Base-by-base conservation (phyloP, 2,888 invertebrate genomes). In the Coleophora deauratella region DNA sequence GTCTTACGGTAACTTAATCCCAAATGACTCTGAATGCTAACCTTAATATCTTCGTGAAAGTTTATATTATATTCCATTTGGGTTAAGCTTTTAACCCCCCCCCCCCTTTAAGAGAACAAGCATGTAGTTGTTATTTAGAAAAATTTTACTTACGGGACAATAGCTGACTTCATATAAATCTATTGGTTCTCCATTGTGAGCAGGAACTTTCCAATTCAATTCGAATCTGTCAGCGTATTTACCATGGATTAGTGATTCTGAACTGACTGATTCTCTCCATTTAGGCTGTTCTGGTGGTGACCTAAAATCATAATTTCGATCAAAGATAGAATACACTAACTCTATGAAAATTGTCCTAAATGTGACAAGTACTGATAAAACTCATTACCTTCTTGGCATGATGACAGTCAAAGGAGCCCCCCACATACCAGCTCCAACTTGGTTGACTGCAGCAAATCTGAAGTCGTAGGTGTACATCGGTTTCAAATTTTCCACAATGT, bases 101-200 rank as follows among this genome's bases (percentile, higher is more conserved):
- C n/a, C n/a, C n/a, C n/a, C n/a, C n/a, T n/a, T n/a, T n/a, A n/a
- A n/a, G n/a, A n/a, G n/a, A n/a, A n/a, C n/a, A n/a, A n/a, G n/a
- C n/a, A n/a, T n/a, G n/a, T n/a, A n/a, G n/a, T n/a, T n/a, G n/a
- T n/a, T n/a, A n/a, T n/a, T n/a, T n/a, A n/a, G n/a, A n/a, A n/a
- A n/a, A n/a, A n/a, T n/a, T 37, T 27, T 37, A 74, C 76, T 90
- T 86, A 95, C 94, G 66, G 91, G 90, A 71, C 95, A 95, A 73
- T 91, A 94, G 67, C 88, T 90, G 50, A 97, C 88, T 70, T 91
- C 88, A 74, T 96, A 97, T 71, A 87, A 87, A 65, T 94, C 92
- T 62, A 97, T 96, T 21, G 92, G 93, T 75, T 95, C 95, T 8
- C 97, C 97, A 74, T 97, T 97, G 66, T 96, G 93, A 38, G 92